Conservation (phyloP, 2,888 invertebrate species). For the Andrena praecox region DNA sequence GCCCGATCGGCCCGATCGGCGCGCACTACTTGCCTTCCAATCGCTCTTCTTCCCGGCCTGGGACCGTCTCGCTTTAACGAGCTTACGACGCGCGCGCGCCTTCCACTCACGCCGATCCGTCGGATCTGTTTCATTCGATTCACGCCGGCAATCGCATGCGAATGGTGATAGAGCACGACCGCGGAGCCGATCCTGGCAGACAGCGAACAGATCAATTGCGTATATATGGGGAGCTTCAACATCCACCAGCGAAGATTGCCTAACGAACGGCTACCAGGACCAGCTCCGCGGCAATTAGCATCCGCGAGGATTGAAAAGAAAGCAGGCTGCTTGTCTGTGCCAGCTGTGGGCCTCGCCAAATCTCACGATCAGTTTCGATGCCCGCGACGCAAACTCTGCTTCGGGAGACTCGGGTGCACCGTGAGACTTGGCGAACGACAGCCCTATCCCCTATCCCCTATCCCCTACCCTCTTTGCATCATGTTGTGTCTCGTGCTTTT, state of each 20-base stretch:
- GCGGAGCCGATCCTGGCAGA: conserved; percentile 18
- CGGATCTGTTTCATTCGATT: conserved; percentile 18
- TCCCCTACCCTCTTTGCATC: background rate
- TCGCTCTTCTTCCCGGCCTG: conserved; percentile 37
- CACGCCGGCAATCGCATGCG: conserved; percentile 37
- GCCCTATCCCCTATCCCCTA: background rate
- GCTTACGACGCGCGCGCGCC: conserved; percentile 14
- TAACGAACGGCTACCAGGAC: background rate
- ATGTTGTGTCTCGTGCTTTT: conserved; percentile 37
- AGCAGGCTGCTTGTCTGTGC: conserved; percentile 40
- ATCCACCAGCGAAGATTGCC: background rate
- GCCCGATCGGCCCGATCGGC: background rate
- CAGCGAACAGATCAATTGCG: background rate
- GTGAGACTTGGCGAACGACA: conserved; percentile 48
- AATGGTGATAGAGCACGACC: background rate
- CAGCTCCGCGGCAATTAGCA: background rate
- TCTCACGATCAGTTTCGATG: conserved; percentile 38
- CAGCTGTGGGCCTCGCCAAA: conserved; percentile 7
- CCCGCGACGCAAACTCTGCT: background rate
- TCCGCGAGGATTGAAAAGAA: conserved; percentile 20
- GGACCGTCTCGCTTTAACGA: conserved; percentile 21
- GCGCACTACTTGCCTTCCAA: conserved; percentile 36
- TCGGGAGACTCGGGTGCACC: conserved; percentile 20
- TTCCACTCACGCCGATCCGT: conserved; percentile 15
- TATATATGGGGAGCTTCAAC: background rate